These are phyloP conservation scores for Scatophagus argus DNA, from an alignment of 2,113 vertebrate species.

Conservation along the genomic window DNA sequence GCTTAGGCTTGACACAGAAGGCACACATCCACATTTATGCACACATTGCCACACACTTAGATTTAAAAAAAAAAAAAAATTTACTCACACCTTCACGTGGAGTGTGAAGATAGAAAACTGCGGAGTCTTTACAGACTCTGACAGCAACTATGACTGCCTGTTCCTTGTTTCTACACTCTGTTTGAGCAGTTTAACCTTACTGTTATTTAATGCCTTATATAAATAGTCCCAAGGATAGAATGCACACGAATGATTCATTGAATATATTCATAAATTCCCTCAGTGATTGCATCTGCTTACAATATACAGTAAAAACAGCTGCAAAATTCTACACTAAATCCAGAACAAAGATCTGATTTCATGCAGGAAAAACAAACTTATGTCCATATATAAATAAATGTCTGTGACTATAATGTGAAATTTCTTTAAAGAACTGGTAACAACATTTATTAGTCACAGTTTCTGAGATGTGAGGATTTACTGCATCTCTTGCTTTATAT, in stretches of 20 bases:
- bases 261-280: neutral
- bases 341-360: neutral
- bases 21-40: conserved; percentile 3
- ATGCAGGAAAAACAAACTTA: no score
- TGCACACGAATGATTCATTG: neutral
- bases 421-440: no score
- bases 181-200: neutral
- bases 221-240: neutral
- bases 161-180: neutral
- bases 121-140: neutral
- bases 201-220: neutral
- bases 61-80: neutral
- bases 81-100: neutral
- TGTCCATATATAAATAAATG: no score
- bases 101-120: neutral
- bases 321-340: neutral
- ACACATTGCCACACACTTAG: neutral
- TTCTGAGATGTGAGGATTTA: neutral
- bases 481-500: neutral
- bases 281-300: neutral
- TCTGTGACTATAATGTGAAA: neutral
- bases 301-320: neutral
- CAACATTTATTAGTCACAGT: neutral
- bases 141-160: neutral
- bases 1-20: conserved; percentile 52